Base-by-base conservation (phyloP, 1,140 invertebrate genomes). In the Microplitis demolitor region DNA sequence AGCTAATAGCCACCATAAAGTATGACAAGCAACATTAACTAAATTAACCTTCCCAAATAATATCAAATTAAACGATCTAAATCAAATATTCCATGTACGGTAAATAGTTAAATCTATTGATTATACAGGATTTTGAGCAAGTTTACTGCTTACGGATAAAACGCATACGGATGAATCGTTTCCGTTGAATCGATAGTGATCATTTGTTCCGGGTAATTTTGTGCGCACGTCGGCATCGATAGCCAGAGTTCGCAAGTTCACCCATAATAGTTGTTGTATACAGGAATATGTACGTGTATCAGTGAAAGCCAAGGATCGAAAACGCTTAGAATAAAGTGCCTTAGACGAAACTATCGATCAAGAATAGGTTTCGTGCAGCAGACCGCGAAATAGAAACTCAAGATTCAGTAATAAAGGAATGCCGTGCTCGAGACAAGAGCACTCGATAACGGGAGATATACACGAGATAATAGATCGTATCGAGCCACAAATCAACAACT, bases 161-260 rank as follows among this genome's bases (percentile, higher is more conserved):
- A 16, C 11, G 6, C 39, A 54, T 54, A 16, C 13, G 4, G 53
- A 11, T 54, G 53, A 54, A 54, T 54, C 16, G 53, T 54, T 54
- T 54, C 51, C 50, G 54, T 35, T 51, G 24, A 64, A 66, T 34
- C 53, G 70, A 53, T 60, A 67, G 61, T 62, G 24, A 60, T 69
- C 66, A 37, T 61, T 69, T 69, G 67, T 69, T 69, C 54, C 67
- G 56, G 39, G 39, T 61, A 69, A 69, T 69, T 60, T 69, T 69
- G 35, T 45, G 35, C 14, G 39, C 56, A 69, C 14, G 35, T 31
- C 33, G 39, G 39, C 39, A 9, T 45, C 39, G 39, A 45, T 45
- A 45, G 39, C 53, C 45, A 2, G 64, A 13, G 33, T 51, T 51
- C 33, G 11, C 24, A 64, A 14, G 13, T 45, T 9, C 39, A 45